Evolutionary conservation across 2,113 vertebrate genomes (phyloP), one percentile per base, ranked within the genome.

Genomic region (Phycodurus eques): DNA sequence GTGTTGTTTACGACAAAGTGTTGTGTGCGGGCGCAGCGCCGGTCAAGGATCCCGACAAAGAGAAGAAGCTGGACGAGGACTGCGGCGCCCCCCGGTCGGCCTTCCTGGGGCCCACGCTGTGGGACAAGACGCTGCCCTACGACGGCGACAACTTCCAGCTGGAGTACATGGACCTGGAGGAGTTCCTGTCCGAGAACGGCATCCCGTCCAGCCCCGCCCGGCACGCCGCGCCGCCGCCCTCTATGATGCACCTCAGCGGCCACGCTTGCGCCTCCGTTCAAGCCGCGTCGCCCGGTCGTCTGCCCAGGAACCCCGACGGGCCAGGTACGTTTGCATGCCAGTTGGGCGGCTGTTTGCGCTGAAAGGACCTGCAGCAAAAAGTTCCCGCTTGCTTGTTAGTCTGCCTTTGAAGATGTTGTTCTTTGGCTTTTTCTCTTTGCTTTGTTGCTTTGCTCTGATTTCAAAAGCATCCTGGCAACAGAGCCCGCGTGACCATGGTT

Each of bases 151-250:
- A 93, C 88, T 99, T 99, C 81, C 96, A 99, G 90, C 92, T 99
- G 94, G 98, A 99, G 87, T 99, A 98, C 93, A 98, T 99, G 98
- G 98, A 99, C 92, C 93, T 99, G 93, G 96, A 99, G 91, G 98
- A 99, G 91, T 99, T 99, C 89, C 93, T 99, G 81, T 96, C 95
- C 0, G 97, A 99, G 91, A 99, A 99, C 75, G 96, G 97, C 87
- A 99, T 99, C 80, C 96, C 91, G 81, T 96, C 96, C 88, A 96
- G 88, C 96, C 96, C 87, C 90, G 95, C 78, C 94, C 95, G 0
- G 93, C 96, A 80, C 46, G 74, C 73, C 3, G 19, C 57, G 39
- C 85, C 78, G 46, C 84, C 91, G 0, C n/a, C 94, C 35, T 91
- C 93, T 0, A 94, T 95, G 91, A 92, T 96, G 86, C 94, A 96